Evolutionary conservation across 2,113 vertebrate species (phyloP).

Genomic region (Pituophis catenifer): DNA sequence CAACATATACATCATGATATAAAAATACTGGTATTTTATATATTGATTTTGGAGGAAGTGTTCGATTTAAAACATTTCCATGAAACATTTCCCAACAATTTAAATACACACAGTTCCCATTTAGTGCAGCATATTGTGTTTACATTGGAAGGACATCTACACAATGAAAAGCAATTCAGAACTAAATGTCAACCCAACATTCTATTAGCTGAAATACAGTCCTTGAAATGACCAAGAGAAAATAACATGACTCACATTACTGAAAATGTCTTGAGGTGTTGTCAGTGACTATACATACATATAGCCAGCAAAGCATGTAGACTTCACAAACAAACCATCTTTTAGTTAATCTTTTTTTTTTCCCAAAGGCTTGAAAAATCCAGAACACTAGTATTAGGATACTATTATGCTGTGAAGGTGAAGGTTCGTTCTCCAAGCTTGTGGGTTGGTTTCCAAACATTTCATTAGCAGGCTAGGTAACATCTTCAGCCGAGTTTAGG

Average conservation of each 20-base stretch:
- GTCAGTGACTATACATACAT: conserved; percentile 12
- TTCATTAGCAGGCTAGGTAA: too few relatives aligned
- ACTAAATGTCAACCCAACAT: not conserved
- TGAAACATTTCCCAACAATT: not conserved
- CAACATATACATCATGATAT: not conserved
- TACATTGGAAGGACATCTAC: not conserved
- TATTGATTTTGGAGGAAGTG: not conserved
- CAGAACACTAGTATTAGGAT: not conserved
- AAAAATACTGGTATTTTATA: not conserved
- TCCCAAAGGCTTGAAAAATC: conserved; percentile 1
- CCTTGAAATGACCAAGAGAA: not conserved
- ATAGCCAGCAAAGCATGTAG: conserved; percentile 12
- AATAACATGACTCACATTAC: not conserved
- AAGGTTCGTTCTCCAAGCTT: too few relatives aligned
- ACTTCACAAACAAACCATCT: conserved; percentile 5
- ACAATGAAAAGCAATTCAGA: not conserved
- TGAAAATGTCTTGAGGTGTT: not conserved
- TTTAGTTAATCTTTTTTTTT: not conserved
- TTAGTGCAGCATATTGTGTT: not conserved
- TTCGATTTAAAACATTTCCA: not conserved
- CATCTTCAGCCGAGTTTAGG: too few relatives aligned
- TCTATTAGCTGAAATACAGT: not conserved
- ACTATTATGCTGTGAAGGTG: not conserved
- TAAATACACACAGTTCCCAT: not conserved
- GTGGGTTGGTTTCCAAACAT: too few relatives aligned